Evolutionary conservation across 2,888 invertebrate species (phyloP).

Genomic region (Timandra comae): DNA sequence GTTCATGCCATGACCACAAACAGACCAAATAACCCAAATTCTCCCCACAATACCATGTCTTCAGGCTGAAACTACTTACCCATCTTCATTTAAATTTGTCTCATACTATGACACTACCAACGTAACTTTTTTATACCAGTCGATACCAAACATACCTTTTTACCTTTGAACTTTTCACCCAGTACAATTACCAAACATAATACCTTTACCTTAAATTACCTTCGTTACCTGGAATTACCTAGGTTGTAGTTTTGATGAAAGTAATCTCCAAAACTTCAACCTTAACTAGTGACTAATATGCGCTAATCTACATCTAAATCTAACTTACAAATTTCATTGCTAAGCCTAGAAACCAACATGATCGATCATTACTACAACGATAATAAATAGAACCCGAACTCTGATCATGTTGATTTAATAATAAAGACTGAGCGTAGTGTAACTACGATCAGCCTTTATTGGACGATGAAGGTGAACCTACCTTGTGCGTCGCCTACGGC

Average conservation of each 20-base stretch:
- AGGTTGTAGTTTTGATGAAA: slow-evolving; percentile 14
- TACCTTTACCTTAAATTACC: too few species aligned
- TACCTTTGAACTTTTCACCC: too few species aligned
- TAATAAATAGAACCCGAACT: background rate
- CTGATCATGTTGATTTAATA: slow-evolving; percentile 21
- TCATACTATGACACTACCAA: too few species aligned
- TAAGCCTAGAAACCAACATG: slow-evolving; percentile 35
- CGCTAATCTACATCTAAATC: background rate
- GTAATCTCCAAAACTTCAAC: slow-evolving; percentile 17
- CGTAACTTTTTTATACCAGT: too few species aligned
- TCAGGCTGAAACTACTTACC: too few species aligned
- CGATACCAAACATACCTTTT: too few species aligned
- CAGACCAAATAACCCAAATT: too few species aligned
- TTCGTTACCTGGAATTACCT: too few species aligned
- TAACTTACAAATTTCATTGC: slow-evolving; percentile 68
- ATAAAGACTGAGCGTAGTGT: slow-evolving; percentile 12
- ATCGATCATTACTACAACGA: slow-evolving; percentile 17
- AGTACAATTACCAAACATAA: too few species aligned
- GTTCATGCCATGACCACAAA: too few species aligned
- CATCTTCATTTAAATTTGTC: too few species aligned
- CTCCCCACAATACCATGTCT: too few species aligned
- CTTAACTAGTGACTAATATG: slow-evolving; percentile 2
- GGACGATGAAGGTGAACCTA: slow-evolving; percentile 52
- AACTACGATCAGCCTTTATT: slow-evolving; percentile 8
- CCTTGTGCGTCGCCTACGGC: slow-evolving; percentile 77